Conservation (phyloP, 2,113 vertebrate genomes). For the Cettia cetti region DNA sequence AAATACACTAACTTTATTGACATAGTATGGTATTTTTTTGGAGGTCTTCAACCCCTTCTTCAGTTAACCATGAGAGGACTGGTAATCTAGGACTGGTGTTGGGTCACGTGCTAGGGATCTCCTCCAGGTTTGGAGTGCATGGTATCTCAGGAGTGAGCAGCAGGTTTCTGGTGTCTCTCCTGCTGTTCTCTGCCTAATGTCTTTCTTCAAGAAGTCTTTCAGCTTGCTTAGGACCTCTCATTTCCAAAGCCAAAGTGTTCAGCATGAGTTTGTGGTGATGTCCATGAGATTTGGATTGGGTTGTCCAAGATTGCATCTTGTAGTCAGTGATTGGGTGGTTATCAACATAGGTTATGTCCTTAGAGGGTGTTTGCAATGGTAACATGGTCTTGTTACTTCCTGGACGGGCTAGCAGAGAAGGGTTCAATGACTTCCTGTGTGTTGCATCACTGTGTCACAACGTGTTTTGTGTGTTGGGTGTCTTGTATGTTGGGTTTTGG, state of each 20-base stretch:
- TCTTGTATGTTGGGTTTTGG: background rate
- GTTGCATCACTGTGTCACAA: background rate
- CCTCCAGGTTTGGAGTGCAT: background rate
- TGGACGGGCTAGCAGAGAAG: background rate
- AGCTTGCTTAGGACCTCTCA: background rate
- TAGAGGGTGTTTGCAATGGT: background rate
- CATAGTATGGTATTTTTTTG: background rate
- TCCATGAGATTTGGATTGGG: accelerated
- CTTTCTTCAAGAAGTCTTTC: background rate
- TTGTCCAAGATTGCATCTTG: background rate
- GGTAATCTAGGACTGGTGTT: background rate
- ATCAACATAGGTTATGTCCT: background rate
- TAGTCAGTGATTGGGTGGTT: background rate
- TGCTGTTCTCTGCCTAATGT: background rate
- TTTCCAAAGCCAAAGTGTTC: background rate
- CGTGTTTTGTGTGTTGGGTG: background rate
- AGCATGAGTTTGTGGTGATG: background rate
- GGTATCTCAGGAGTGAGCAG: background rate
- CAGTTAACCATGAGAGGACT: background rate
- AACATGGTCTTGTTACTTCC: background rate
- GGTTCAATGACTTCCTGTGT: background rate
- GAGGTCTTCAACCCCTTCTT: background rate
- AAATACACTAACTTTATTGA: background rate
- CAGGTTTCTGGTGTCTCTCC: background rate
- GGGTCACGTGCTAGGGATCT: background rate